phyloP scores from a whole-genome alignment of 2,113 vertebrate species.

The Brachirus orientalis region DNA sequence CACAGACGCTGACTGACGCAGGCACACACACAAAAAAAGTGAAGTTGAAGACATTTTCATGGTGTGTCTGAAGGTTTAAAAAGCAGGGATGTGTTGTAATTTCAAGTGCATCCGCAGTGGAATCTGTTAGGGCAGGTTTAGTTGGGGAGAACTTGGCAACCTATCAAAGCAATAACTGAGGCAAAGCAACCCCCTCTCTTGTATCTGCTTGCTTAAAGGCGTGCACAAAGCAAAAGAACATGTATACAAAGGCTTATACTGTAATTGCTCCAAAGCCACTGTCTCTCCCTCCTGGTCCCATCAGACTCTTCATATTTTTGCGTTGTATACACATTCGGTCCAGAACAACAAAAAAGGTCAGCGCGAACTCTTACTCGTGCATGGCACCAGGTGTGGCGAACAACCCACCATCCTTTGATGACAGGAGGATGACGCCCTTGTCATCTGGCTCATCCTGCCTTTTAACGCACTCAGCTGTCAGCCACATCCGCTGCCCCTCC shows the following conservation, averaged over 20 bases:
- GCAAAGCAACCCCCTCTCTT: constrained; percentile 27
- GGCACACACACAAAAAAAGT: constrained; percentile 10
- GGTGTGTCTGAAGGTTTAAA: constrained; percentile 66
- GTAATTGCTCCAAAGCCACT: not conserved
- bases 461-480: constrained; percentile 62
- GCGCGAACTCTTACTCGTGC: constrained; percentile 15
- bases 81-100: constrained; percentile 53
- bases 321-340: not conserved
- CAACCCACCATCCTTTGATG: constrained; percentile 32
- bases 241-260: constrained; percentile 22
- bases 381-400: constrained; percentile 47
- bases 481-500: constrained; percentile 40
- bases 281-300: not conserved
- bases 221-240: constrained; percentile 13
- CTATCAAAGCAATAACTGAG: constrained; percentile 49
- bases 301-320: not conserved
- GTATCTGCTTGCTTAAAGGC: constrained; percentile 37
- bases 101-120: constrained; percentile 51
- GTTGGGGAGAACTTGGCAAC: constrained; percentile 44
- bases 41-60: constrained; percentile 63
- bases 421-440: constrained; percentile 53
- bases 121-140: constrained; percentile 73
- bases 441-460: constrained; percentile 36
- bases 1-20: not conserved
- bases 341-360: not conserved